Conservation (phyloP, 2,113 vertebrate genomes). For the Phyllostomus discolor region DNA sequence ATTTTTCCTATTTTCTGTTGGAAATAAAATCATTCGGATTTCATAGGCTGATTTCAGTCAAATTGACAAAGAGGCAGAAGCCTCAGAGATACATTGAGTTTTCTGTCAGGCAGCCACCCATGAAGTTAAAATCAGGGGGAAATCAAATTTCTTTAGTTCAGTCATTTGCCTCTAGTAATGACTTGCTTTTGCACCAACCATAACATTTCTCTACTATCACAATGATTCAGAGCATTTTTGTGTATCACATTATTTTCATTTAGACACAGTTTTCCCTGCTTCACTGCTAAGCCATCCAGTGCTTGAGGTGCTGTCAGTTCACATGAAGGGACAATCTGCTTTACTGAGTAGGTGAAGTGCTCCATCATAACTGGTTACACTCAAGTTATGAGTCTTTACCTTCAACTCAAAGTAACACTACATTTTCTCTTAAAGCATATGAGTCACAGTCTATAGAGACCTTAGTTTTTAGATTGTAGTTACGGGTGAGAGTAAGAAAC, state of each 20-base stretch:
- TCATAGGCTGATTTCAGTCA: constrained; percentile 59
- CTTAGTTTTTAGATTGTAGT: background rate
- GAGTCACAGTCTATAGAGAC: background rate
- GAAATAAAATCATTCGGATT: constrained; percentile 49
- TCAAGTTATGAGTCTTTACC: constrained; percentile 7
- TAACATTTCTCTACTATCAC: constrained; percentile 63
- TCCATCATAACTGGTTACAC: constrained; percentile 34
- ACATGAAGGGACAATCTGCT: constrained; percentile 49
- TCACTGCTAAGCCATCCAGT: constrained; percentile 29
- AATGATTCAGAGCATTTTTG: constrained; percentile 55
- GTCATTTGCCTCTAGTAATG: constrained; percentile 73
- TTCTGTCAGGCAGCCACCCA: constrained; percentile 64
- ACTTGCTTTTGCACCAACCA: constrained; percentile 59
- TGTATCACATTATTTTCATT: constrained; percentile 67
- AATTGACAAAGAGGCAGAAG: constrained; percentile 55
- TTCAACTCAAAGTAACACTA: background rate
- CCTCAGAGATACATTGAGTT: constrained; percentile 53
- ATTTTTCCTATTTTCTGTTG: background rate
- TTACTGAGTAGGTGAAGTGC: constrained; percentile 19
- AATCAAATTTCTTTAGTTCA: constrained; percentile 72
- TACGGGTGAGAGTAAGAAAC: background rate
- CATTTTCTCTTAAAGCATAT: background rate
- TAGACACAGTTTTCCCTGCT: constrained; percentile 43
- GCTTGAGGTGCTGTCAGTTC: constrained; percentile 25
- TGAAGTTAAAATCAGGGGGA: constrained; percentile 66